phyloP scores from a whole-genome alignment of 2,797 vertebrate species.

The Fistularia tabacaria region DNA sequence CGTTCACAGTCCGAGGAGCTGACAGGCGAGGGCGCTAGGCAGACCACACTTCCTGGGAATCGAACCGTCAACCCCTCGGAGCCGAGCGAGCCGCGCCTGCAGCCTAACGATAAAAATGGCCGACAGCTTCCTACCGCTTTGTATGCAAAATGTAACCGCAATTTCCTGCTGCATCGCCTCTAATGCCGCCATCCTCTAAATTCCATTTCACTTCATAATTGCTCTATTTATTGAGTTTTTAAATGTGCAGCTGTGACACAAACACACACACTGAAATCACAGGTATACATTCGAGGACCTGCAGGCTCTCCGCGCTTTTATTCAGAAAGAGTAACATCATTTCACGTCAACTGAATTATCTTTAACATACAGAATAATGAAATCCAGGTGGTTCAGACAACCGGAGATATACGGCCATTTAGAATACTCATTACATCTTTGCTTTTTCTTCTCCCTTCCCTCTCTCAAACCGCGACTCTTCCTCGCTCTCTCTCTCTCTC shows the following conservation, averaged over 20 bases:
- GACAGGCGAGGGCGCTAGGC: too few relatives aligned
- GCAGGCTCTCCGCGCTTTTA: constrained; percentile 26
- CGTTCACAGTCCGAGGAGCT: too few relatives aligned
- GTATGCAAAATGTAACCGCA: too few relatives aligned
- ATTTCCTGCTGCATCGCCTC: too few relatives aligned
- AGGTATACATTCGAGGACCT: not conserved
- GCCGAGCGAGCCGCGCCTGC: too few relatives aligned
- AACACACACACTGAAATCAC: not conserved
- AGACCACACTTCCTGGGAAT: too few relatives aligned
- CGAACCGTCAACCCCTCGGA: too few relatives aligned
- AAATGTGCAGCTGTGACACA: not conserved
- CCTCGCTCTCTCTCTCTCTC: not conserved
- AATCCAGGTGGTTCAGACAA: constrained; percentile 59
- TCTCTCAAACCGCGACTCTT: constrained; percentile 27
- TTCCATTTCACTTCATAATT: not conserved
- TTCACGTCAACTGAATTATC: constrained; percentile 62
- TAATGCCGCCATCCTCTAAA: not conserved
- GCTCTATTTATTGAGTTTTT: constrained; percentile 1
- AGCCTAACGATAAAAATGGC: too few relatives aligned
- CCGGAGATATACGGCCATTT: constrained; percentile 60
- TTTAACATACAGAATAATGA: constrained; percentile 68
- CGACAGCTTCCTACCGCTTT: too few relatives aligned
- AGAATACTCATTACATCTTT: constrained; percentile 62
- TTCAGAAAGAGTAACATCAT: constrained; percentile 52
- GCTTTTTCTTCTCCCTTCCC: constrained; percentile 54